Evolutionary conservation across 2,113 vertebrate species (phyloP).

Genomic region (Campylomormyrus tamandua): DNA sequence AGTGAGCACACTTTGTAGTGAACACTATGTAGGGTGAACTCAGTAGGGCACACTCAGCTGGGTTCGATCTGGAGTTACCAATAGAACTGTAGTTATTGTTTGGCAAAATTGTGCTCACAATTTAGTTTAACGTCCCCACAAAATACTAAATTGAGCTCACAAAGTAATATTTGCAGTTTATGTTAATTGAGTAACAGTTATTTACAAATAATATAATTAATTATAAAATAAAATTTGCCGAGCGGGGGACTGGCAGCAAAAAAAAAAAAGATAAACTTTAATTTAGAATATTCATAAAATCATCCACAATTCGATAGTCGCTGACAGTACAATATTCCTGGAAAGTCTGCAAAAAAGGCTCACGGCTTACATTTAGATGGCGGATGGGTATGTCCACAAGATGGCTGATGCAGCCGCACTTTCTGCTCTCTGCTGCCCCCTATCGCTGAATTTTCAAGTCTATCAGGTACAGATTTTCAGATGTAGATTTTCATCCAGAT

Average conservation of each 20-base stretch:
- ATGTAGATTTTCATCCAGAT: no score
- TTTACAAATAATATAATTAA: no score
- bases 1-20: not conserved
- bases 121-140: no score
- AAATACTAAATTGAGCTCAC: no score
- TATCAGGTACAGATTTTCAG: no score
- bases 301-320: not conserved
- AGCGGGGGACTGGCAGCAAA: not conserved
- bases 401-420: not conserved
- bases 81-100: not conserved
- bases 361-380: not conserved
- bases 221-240: no score
- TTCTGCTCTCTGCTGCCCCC: not conserved
- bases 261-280: not conserved
- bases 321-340: not conserved
- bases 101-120: no score
- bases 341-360: not conserved
- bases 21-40: not conserved
- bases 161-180: no score
- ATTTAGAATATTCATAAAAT: not conserved
- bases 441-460: not conserved
- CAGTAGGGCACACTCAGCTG: not conserved
- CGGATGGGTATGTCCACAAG: not conserved
- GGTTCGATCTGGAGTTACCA: not conserved
- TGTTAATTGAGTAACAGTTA: no score